Evolutionary conservation across 2,797 vertebrate genomes (phyloP).

Genomic region (Botia almorhae): DNA sequence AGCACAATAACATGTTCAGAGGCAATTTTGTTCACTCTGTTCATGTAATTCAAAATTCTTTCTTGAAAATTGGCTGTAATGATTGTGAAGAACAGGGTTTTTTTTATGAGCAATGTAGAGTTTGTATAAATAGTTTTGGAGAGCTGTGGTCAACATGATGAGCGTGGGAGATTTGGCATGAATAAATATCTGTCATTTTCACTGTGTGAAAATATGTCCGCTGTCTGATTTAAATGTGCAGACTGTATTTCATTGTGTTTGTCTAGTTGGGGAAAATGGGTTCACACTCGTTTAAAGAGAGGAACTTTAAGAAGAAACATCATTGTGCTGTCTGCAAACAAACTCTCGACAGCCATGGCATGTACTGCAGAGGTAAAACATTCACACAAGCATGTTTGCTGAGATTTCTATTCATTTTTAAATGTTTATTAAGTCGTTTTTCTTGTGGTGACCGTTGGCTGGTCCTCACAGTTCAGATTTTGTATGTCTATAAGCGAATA

Average conservation of each 20-base stretch:
- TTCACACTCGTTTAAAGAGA: slow-evolving; percentile 82
- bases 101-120: background rate
- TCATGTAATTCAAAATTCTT: background rate
- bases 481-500: too few relatives aligned
- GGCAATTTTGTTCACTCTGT: background rate
- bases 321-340: slow-evolving; percentile 82
- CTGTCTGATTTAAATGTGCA: slow-evolving; percentile 2
- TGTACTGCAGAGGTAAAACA: slow-evolving; percentile 84
- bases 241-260: slow-evolving; percentile 19
- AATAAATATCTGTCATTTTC: background rate
- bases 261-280: slow-evolving; percentile 72
- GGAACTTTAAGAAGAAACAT: slow-evolving; percentile 79
- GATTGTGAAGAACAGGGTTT: background rate
- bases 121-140: background rate
- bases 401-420: background rate
- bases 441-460: background rate
- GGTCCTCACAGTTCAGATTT: background rate
- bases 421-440: background rate
- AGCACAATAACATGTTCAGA: too few relatives aligned
- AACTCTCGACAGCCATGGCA: slow-evolving; percentile 76
- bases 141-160: background rate
- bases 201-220: background rate
- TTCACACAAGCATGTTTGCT: slow-evolving; percentile 10
- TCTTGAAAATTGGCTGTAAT: background rate
- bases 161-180: background rate